Evolutionary conservation across 2,113 vertebrate species (phyloP), one percentile per base, ranked within the genome.

Genomic region (Corapipo altera): DNA sequence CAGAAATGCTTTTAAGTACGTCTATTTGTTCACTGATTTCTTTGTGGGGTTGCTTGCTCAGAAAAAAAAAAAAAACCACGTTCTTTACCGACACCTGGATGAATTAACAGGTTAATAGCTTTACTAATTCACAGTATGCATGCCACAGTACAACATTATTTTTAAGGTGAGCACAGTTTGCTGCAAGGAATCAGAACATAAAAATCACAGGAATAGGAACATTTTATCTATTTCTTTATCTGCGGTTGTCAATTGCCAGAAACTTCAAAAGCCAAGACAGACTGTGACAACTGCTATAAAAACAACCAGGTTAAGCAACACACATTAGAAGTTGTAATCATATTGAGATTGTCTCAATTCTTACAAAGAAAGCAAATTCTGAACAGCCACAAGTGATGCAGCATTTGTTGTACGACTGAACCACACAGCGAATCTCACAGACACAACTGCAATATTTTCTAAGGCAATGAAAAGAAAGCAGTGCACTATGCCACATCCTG

Each of bases 301-400:
- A 49, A 32, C 20, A 70, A 41, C 15, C 4, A 52, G 27, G 39
- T 91, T 69, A 79, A 89, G 58, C 17, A 89, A 74, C 57, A 55
- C 24, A 79, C 77, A 95, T 51, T 18, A 52, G 14, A 94, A 96
- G 86, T 97, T 96, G 69, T 49, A 85, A 92, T 81, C 37, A 27
- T 61, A 20, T 85, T 85, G 66, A 26, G 32, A 89, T 52, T 30
- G 57, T 88, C 87, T 57, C 57, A 32, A 88, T 88, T 73, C 85
- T 74, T 28, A 92, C 82, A 94, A 93, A 96, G 87, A 90, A 96
- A 91, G 82, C 82, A 93, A 91, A 97, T 88, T 46, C 76, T 59
- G 15, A 70, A 46, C 86, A 97, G 95, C 96, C 92, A 98, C 97
- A 98, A 98, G 96, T 96, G 97, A 93, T 66, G 96, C 87, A 85